Base-by-base conservation (phyloP, 1,140 invertebrate genomes). In the Temnothorax curvispinosus region DNA sequence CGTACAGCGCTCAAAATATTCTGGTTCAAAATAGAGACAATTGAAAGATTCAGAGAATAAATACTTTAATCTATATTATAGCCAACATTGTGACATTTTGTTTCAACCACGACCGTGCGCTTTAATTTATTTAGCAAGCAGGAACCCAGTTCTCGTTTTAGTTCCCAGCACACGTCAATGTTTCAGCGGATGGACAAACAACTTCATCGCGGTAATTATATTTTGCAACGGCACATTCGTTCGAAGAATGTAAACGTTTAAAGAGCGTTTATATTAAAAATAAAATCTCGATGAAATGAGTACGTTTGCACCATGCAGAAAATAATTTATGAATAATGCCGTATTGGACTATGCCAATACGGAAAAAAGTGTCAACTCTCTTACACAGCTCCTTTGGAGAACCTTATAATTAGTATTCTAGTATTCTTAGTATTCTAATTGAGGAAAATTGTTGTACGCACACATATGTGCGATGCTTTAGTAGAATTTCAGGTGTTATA, bases 61-160 rank as follows among this genome's bases (percentile, higher is more conserved):
- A 56, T 27, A 44, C 27, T 65, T 82, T 71, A 71, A 18, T 41
- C 8, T 13, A 62, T 75, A 47, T 60, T 60, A 5, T 3, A 74
- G 13, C 18, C 38, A 62, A 75, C n/a, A 74, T 47, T 27, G 27
- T 21, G 69, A 74, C 69, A 82, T 60, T 82, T 82, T 44, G 32
- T 84, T 74, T 82, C 54, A 15, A 9, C 11, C 21, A 13, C 62
- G 44, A 38, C 32, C 58, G n/a, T 7, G 13, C 32, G 41, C 8
- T 75, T 84, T 62, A 84, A 84, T 84, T 75, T 38, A 84, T 84
- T 60, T 74, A 32, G 15, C n/a, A 32, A 47, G 18, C 41, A 50
- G 44, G 41, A 44, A 56, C 50, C 15, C 47, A 44, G 27, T 50
- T 56, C 35, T 71, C 64, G 13, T 84, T 84, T 75, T 62, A 84